Conservation (phyloP, 2,113 vertebrate genomes). For the Galeopterus variegatus region DNA sequence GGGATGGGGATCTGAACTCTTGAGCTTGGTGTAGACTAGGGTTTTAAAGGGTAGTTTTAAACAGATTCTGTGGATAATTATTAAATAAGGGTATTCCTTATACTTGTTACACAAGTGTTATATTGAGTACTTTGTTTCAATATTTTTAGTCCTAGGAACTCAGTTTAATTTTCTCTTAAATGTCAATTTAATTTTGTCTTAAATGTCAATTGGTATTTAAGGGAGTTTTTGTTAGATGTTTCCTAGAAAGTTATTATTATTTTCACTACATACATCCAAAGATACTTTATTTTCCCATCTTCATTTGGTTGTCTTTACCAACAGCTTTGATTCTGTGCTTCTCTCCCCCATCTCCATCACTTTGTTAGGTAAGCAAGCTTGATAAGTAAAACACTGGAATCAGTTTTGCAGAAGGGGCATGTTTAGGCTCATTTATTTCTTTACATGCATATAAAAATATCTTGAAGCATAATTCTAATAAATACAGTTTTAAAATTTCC, state of each 20-base stretch:
- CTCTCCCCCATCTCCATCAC: neutral
- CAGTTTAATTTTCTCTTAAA: neutral
- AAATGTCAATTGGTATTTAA: neutral
- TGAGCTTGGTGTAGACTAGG: no score
- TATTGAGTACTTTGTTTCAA: neutral
- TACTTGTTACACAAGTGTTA: neutral
- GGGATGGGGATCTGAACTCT: no score
- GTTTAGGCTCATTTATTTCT: neutral
- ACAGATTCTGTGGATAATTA: neutral
- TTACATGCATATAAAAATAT: neutral
- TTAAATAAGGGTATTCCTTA: neutral
- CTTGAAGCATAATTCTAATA: neutral
- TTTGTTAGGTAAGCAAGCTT: neutral
- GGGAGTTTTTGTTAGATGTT: neutral
- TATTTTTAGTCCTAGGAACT: constrained; percentile 1
- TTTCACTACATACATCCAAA: neutral
- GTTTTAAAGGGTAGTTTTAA: neutral
- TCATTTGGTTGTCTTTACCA: constrained; percentile 9
- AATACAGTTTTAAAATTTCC: neutral
- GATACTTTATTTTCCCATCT: neutral
- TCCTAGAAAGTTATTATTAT: neutral
- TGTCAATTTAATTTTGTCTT: neutral
- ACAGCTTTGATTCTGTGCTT: neutral
- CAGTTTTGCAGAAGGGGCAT: neutral
- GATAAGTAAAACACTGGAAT: neutral